Evolutionary conservation across 2,113 vertebrate genomes (phyloP), one percentile per base, ranked within the genome.

Genomic region (Acrocephalus arundinaceus): DNA sequence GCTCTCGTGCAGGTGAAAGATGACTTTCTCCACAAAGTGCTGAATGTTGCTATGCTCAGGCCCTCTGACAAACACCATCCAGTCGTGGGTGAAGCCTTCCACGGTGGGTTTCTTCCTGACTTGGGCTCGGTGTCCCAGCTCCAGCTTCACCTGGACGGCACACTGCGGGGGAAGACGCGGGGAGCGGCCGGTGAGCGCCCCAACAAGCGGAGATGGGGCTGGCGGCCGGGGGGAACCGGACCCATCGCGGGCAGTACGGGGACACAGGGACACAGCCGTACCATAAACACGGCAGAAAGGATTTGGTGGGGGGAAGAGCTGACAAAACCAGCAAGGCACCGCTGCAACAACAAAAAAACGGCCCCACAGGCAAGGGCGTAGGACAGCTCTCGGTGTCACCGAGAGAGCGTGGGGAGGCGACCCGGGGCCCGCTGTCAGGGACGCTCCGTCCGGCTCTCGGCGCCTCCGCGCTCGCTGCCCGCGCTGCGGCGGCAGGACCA

Each of bases 21-120:
- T 99, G 71, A 99, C 99, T 98, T 99, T 99, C 97, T 99, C 99
- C 98, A 99, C 99, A 96, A 99, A 99, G 98, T 99, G 99, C 98
- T 99, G 99, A 94, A 99, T 99, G 98, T 99, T 99, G 97, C 98
- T 99, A 96, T 99, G 99, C 96, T 99, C 99, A 8, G 99, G 99
- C 78, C 99, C 99, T 89, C 99, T 98, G 91, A 99, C 99, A 88
- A 99, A 99, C 98, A 99, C 99, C 98, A 99, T 99, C 99, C 99
- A 99, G 98, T 99, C 99, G 96, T 99, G 99, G 81, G 99, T 99
- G 97, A 99, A 99, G 85, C 99, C 99, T 96, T 99, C 99, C 97
- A 98, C 98, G 2, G 99, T 99, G 97, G 99, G 99, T 98, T 99
- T 99, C 98, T 98, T 99, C 82, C 99, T 97, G 94, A 99, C 98